Evolutionary conservation across 2,113 vertebrate species (phyloP), one percentile per base, ranked within the genome.

Genomic region (Trochalopteron elliotii): DNA sequence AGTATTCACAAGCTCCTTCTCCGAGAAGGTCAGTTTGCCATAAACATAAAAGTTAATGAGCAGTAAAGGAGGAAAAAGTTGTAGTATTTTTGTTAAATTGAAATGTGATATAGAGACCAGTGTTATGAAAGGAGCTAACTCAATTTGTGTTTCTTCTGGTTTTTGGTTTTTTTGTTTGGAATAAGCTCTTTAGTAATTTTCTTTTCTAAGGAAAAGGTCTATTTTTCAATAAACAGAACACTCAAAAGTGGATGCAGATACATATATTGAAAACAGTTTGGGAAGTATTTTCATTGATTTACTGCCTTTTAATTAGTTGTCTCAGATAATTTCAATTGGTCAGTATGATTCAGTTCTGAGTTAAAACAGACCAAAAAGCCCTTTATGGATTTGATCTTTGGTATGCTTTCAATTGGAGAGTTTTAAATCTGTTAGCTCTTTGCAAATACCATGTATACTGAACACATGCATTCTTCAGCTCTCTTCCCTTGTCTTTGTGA

Each of bases 1-100:
- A 98, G 90, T 97, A 97, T 74, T 98, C 98, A 67, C 98, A 96
- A 74, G 98, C 99, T 69, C 98, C 98, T 7, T 98, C 99, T 12
- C 99, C 98, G 3, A 98, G 98, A 97, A 98, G 98, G 99, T 99
- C 93, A 65, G 95, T 93, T 61, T 85, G 22, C 57, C 40, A 6
- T 76, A 85, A 85, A 55, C 39, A 40, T 74, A 40, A 81, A 61
- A 83, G 49, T 47, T 69, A 50, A 57, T 53, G 53, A 53, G 18
- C 44, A 74, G 35, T 83, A 69, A 71, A 39, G 49, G 33, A 60
- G 57, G 60, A 47, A 60, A 61, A 75, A n/a, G 18, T 64, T 35
- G 37, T 45, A 68, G 40, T 85, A 74, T 59, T 76, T 86, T 70
- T 82, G 25, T 72, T 77, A 31, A 87, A 93, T 31, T 87, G 31